Evolutionary conservation across 1,140 invertebrate species (phyloP).

Genomic region (Doryteuthis pealeii): DNA sequence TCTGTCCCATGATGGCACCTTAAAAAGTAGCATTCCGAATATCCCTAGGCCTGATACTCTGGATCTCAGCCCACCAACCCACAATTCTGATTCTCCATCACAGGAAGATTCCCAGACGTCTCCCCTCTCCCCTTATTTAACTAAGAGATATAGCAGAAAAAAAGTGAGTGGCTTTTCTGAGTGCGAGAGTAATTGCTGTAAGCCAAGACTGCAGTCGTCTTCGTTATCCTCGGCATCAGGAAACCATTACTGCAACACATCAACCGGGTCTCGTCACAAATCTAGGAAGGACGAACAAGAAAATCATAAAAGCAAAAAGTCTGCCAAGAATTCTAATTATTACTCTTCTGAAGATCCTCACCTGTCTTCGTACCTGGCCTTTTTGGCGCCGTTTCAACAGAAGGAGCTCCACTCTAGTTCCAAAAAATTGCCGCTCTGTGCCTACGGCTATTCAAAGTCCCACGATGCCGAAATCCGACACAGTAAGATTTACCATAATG

Average conservation of each 20-base stretch:
- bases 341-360: neutral
- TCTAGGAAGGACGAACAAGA: neutral
- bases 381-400: neutral
- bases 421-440: neutral
- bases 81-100: neutral
- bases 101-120: slow-evolving; percentile 7
- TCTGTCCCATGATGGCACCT: too few species aligned
- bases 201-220: neutral
- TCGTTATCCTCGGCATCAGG: neutral
- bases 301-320: neutral
- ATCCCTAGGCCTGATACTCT: neutral
- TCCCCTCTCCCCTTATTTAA: slow-evolving; percentile 8
- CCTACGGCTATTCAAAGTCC: neutral
- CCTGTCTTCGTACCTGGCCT: neutral
- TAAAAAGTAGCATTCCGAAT: neutral
- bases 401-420: neutral
- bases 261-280: neutral
- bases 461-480: neutral
- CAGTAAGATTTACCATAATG: neutral
- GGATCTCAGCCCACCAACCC: neutral
- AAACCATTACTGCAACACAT: neutral
- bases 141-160: neutral
- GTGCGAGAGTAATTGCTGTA: neutral
- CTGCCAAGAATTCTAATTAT: neutral
- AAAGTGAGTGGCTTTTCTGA: too few species aligned